phyloP scores from a whole-genome alignment of 1,140 invertebrate genomes.

The Orchesella cincta region DNA sequence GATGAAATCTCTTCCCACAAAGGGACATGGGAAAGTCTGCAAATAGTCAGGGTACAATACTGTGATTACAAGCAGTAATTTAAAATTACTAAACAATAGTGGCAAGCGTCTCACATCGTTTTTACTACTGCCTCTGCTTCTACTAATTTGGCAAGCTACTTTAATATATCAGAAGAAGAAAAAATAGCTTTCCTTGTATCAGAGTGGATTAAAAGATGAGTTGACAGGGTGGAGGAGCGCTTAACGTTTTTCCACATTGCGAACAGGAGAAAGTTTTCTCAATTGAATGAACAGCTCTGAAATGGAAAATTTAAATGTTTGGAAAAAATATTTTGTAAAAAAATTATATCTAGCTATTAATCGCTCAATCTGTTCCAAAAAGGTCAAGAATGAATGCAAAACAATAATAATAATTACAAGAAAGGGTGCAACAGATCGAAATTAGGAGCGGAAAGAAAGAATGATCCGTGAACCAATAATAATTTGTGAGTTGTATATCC shows the following conservation, averaged over 20 bases:
- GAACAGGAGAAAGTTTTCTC: conserved; percentile 66
- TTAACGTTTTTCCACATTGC: conserved; percentile 62
- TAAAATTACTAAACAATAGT: neutral
- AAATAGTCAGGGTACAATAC: neutral
- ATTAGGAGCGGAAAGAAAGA: no score
- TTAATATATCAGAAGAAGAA: conserved; percentile 55
- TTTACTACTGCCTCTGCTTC: neutral
- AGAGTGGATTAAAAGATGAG: conserved; percentile 67
- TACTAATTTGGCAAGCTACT: neutral
- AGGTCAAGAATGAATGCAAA: no score
- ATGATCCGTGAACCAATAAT: no score
- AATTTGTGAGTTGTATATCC: no score
- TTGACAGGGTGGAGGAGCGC: conserved; percentile 65
- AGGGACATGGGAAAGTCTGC: conserved; percentile 59
- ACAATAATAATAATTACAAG: no score
- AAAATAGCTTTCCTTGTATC: conserved; percentile 58
- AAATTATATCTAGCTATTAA: no score
- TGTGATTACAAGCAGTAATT: neutral
- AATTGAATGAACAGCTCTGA: conserved; percentile 87
- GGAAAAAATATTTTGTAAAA: no score
- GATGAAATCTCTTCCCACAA: conserved; percentile 68
- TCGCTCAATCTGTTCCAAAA: no score
- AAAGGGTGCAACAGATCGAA: no score
- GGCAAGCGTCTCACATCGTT: no score
- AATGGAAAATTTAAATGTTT: no score